phyloP scores from a whole-genome alignment of 2,113 vertebrate species.

The Azemiops feae region DNA sequence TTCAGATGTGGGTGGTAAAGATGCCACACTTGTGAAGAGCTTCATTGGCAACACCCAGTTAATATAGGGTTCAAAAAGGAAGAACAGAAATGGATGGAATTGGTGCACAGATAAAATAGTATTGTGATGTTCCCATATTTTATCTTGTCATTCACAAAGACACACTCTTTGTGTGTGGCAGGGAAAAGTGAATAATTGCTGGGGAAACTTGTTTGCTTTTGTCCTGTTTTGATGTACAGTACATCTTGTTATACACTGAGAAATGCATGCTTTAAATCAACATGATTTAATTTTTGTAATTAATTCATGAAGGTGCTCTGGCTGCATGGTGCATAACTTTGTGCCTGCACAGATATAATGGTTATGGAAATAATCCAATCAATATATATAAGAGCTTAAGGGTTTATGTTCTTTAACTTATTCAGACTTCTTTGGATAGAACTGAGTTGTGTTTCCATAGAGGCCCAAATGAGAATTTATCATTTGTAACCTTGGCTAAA shows the following conservation, averaged over 20 bases:
- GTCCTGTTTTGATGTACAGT: background rate
- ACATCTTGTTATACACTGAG: background rate
- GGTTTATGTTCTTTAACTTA: background rate
- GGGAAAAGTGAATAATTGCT: background rate
- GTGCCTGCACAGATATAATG: background rate
- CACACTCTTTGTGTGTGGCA: background rate
- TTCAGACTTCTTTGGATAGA: background rate
- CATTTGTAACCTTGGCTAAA: background rate
- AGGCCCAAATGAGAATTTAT: background rate
- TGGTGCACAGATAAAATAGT: background rate
- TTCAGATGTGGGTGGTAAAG: background rate
- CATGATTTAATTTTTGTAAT: background rate
- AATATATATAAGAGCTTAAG: background rate
- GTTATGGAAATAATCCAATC: background rate
- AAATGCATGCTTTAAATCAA: background rate
- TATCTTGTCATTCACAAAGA: background rate
- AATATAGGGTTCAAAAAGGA: background rate
- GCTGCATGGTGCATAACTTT: background rate
- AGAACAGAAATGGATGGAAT: background rate
- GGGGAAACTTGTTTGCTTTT: background rate
- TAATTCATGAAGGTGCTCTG: background rate
- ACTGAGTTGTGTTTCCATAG: background rate
- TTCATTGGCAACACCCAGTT: background rate
- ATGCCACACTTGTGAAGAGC: background rate
- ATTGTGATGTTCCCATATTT: background rate